Percentiles rank a stretch among this genome's conserved stretches.
phyloP scores from a whole-genome alignment of 1,140 invertebrate species.

The Drosophila punjabiensis region DNA sequence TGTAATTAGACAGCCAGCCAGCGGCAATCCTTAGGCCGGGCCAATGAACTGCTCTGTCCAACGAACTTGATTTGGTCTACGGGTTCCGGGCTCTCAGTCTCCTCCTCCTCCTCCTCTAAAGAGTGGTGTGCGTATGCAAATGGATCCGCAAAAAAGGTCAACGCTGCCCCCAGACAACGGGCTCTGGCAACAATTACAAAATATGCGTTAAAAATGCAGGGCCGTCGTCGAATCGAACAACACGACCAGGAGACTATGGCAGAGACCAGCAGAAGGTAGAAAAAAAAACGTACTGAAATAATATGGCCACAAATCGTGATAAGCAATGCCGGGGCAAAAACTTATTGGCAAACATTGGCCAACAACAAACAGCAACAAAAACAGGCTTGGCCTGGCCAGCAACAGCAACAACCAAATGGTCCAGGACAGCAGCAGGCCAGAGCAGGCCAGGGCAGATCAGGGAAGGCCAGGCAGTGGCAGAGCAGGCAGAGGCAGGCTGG shows the following conservation, averaged over 20 bases:
- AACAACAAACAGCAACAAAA: constrained; percentile 70
- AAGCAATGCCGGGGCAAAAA: constrained; percentile 77
- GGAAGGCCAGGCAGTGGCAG: neutral
- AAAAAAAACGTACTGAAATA: constrained; percentile 70
- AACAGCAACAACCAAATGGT: constrained; percentile 70
- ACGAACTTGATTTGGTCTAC: constrained; percentile 79
- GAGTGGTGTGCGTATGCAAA: constrained; percentile 66
- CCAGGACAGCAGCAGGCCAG: constrained; percentile 55
- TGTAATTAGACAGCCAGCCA: constrained; percentile 80
- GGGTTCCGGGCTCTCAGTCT: constrained; percentile 16
- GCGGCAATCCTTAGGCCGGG: constrained; percentile 62
- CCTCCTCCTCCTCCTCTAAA: neutral
- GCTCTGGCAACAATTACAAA: constrained; percentile 76
- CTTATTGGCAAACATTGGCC: constrained; percentile 78
- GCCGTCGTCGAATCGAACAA: constrained; percentile 72
- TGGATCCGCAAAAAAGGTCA: constrained; percentile 76
- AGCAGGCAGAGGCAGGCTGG: neutral
- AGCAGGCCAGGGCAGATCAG: constrained; percentile 7
- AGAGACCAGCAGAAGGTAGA: constrained; percentile 8
- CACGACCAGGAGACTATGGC: constrained; percentile 47
- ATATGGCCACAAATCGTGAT: constrained; percentile 83
- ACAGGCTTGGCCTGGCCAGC: constrained; percentile 72
- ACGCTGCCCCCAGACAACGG: constrained; percentile 44
- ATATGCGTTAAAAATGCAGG: constrained; percentile 82
- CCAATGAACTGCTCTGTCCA: constrained; percentile 75